Conservation (phyloP, 1,140 invertebrate species). For the Cardiocondyla obscurior region DNA sequence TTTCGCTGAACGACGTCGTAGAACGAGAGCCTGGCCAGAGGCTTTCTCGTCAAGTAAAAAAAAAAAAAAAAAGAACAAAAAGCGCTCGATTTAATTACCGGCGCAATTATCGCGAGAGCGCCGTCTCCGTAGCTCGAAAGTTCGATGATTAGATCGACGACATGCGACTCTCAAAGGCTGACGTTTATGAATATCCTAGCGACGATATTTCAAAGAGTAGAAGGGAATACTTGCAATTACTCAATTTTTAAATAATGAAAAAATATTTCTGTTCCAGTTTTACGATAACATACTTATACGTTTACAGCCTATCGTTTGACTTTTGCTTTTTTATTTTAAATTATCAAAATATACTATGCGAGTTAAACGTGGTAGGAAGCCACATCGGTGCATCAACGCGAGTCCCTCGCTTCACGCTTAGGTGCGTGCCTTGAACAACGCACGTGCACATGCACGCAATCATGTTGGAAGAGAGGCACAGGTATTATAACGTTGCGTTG, state of each 20-base stretch:
- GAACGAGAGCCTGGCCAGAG: constrained; percentile 7
- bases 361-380: constrained; percentile 66
- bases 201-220: too few species aligned
- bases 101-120: constrained; percentile 31
- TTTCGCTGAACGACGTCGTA: constrained; percentile 33
- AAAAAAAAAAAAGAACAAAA: constrained; percentile 1
- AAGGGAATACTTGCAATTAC: too few species aligned
- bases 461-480: constrained; percentile 16
- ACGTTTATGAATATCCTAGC: too few species aligned
- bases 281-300: too few species aligned
- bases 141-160: constrained; percentile 56
- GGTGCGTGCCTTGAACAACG: constrained; percentile 69
- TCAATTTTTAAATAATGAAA: too few species aligned
- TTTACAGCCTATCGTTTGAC: background rate
- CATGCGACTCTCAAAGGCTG: constrained; percentile 24
- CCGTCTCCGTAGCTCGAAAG: constrained; percentile 39
- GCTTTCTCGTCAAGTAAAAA: constrained; percentile 11
- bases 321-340: background rate
- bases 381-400: constrained; percentile 68
- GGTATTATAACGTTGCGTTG: constrained; percentile 40
- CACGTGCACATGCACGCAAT: background rate
- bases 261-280: too few species aligned
- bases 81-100: constrained; percentile 20
- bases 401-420: constrained; percentile 71
- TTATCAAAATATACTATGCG: constrained; percentile 19